Percentiles rank a stretch among this genome's conserved stretches.
These are phyloP conservation scores for Cololabis saira DNA, from an alignment of 2,113 vertebrate genomes.

Conservation along the genomic window DNA sequence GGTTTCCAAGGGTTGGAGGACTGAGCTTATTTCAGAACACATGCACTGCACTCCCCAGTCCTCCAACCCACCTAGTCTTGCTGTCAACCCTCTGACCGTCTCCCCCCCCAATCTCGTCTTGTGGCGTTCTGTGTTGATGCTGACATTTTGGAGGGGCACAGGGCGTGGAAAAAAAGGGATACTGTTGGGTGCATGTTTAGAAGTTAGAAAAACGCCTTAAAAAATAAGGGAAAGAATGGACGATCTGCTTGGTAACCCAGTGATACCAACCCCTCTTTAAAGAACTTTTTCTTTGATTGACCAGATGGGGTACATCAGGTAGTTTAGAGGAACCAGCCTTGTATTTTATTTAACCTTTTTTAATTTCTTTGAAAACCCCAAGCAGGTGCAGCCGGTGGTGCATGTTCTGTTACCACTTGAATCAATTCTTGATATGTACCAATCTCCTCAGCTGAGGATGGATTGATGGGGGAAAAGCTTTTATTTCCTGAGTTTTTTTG, in stretches of 20 bases:
- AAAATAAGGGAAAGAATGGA: slow-evolving; percentile 14
- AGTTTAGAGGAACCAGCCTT: slow-evolving; percentile 72
- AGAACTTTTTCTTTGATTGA: slow-evolving; percentile 71
- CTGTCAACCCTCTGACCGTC: slow-evolving; percentile 25
- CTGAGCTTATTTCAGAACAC: slow-evolving; percentile 64
- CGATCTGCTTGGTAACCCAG: slow-evolving; percentile 67
- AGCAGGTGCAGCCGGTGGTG: slow-evolving; percentile 66
- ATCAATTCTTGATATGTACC: slow-evolving; percentile 39
- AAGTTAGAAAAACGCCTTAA: slow-evolving; percentile 57
- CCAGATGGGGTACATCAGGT: slow-evolving; percentile 58
- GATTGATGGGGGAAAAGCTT: slow-evolving; percentile 29
- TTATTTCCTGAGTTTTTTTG: slow-evolving; percentile 58
- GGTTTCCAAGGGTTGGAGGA: slow-evolving; percentile 69
- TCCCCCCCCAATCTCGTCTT: slow-evolving; percentile 18
- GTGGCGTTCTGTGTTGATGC: slow-evolving; percentile 45
- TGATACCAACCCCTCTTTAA: slow-evolving; percentile 54
- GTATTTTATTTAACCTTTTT: slow-evolving; percentile 80
- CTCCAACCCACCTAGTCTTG: slow-evolving; percentile 36
- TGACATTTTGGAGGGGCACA: slow-evolving; percentile 18
- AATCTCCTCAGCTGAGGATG: slow-evolving; percentile 54
- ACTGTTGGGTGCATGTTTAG: slow-evolving; percentile 56
- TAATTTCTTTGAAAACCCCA: slow-evolving; percentile 76
- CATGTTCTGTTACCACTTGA: slow-evolving; percentile 51
- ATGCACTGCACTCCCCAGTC: slow-evolving; percentile 59
- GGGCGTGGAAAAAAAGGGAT: slow-evolving; percentile 13